phyloP scores from a whole-genome alignment of 2,113 vertebrate species.

The Sclerurus mexicanus region DNA sequence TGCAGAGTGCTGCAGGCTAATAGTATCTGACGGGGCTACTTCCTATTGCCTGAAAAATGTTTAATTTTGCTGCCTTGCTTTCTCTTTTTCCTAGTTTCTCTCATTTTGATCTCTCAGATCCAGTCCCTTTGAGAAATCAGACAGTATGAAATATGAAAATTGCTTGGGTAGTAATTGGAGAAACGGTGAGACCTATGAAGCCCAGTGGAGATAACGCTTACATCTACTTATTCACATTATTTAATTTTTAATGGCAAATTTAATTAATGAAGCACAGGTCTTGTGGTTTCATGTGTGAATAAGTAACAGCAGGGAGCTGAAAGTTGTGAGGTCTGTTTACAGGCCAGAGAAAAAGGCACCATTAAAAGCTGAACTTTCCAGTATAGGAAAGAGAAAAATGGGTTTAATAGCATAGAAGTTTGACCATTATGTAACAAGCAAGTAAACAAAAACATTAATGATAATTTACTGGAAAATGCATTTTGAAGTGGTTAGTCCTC shows the following conservation, averaged over 20 bases:
- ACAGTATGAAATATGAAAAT: slow-evolving; percentile 82
- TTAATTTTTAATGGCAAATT: slow-evolving; percentile 89
- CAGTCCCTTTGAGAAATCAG: slow-evolving; percentile 80
- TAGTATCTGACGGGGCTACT: neutral
- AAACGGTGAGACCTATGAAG: slow-evolving; percentile 77
- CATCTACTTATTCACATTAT: slow-evolving; percentile 80
- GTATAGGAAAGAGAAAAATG: slow-evolving; percentile 4
- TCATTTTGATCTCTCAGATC: slow-evolving; percentile 72
- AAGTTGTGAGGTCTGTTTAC: slow-evolving; percentile 51
- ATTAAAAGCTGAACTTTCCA: slow-evolving; percentile 43
- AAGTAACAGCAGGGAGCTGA: slow-evolving; percentile 32
- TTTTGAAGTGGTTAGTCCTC: slow-evolving; percentile 29
- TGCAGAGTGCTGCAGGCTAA: slow-evolving; percentile 35
- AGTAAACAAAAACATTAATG: slow-evolving; percentile 20
- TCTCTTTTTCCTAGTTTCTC: slow-evolving; percentile 32
- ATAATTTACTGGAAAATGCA: neutral
- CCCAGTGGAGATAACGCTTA: slow-evolving; percentile 78
- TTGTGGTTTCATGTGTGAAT: slow-evolving; percentile 64
- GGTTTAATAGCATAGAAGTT: slow-evolving; percentile 29
- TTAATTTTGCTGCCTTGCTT: slow-evolving; percentile 22
- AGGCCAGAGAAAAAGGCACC: slow-evolving; percentile 16
- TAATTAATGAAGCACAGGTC: slow-evolving; percentile 81
- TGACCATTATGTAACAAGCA: slow-evolving; percentile 12
- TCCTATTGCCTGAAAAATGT: slow-evolving; percentile 29
- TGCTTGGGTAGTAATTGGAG: slow-evolving; percentile 78